Evolutionary conservation across 2,113 vertebrate genomes (phyloP).

Genomic region (Brevimyrus niger): DNA sequence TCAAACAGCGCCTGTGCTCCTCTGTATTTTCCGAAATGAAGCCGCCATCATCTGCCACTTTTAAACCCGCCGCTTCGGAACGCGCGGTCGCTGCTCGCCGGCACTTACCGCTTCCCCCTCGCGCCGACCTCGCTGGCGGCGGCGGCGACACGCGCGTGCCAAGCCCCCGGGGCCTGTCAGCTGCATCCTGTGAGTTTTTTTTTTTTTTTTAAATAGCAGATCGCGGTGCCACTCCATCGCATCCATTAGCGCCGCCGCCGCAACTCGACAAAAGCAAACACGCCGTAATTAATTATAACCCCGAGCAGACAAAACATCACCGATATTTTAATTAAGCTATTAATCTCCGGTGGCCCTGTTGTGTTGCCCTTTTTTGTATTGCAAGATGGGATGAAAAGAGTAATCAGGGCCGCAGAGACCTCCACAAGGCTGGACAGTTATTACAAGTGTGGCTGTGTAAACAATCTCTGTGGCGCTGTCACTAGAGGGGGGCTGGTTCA

Average conservation of each 20-base stretch:
- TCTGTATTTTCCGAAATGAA: constrained; percentile 15
- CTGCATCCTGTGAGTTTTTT: neutral
- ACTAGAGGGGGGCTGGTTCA: neutral
- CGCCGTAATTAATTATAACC: constrained; percentile 12
- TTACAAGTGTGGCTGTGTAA: neutral
- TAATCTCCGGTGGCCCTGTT: constrained; percentile 13
- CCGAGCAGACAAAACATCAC: constrained; percentile 3
- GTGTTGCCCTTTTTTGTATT: neutral
- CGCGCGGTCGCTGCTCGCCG: neutral
- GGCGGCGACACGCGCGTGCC: neutral
- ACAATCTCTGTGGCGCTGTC: neutral
- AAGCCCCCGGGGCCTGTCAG: neutral
- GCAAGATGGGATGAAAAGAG: neutral
- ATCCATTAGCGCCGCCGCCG: neutral
- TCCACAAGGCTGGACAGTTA: neutral
- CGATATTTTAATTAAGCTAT: constrained; percentile 23
- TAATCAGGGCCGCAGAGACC: neutral
- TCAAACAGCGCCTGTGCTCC: neutral
- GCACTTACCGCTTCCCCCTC: constrained; percentile 4
- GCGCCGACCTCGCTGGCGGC: constrained; percentile 1
- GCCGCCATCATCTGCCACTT: neutral
- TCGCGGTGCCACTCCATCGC: neutral
- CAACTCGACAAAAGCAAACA: constrained; percentile 15
- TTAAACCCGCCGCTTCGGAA: neutral
- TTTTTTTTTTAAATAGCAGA: neutral